Conservation (phyloP, 2,113 vertebrate species). For the Proterorhinus semilunaris region DNA sequence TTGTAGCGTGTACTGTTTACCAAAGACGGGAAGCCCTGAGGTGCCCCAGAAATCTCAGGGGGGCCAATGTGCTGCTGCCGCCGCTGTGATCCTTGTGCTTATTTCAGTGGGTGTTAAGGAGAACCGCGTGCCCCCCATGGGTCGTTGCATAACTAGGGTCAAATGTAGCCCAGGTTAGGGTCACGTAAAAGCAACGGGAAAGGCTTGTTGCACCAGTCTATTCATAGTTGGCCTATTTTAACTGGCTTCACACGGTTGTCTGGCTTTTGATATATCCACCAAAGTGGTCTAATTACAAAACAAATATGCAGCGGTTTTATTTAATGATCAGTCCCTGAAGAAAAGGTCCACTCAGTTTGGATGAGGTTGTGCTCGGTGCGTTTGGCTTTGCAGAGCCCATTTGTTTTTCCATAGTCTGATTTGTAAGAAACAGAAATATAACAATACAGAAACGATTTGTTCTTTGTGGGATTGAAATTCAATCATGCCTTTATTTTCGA, state of each 20-base stretch:
- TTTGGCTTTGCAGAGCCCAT: constrained; percentile 25
- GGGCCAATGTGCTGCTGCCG: constrained; percentile 17
- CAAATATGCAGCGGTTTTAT: constrained; percentile 38
- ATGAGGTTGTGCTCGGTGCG: constrained; percentile 37
- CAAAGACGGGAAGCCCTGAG: constrained; percentile 29
- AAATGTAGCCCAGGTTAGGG: constrained; percentile 7
- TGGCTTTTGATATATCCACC: constrained; percentile 36
- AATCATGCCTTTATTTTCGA: too few relatives aligned
- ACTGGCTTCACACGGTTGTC: constrained; percentile 19
- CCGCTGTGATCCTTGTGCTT: constrained; percentile 27
- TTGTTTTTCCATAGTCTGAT: not conserved
- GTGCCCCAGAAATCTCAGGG: constrained; percentile 25
- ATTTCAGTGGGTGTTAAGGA: constrained; percentile 43
- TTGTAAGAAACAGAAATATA: not conserved
- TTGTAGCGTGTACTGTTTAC: constrained; percentile 26
- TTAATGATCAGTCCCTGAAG: constrained; percentile 43
- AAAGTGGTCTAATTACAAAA: constrained; percentile 45
- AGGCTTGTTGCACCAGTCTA: constrained; percentile 6
- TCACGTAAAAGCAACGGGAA: constrained; percentile 8
- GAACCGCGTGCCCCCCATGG: constrained; percentile 4
- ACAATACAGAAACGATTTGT: too few relatives aligned
- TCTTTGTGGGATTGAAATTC: not conserved
- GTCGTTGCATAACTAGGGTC: constrained; percentile 37
- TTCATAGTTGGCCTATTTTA: constrained; percentile 4
- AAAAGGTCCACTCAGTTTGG: constrained; percentile 30